phyloP scores from a whole-genome alignment of 2,113 vertebrate species.

The Callionymus lyra region DNA sequence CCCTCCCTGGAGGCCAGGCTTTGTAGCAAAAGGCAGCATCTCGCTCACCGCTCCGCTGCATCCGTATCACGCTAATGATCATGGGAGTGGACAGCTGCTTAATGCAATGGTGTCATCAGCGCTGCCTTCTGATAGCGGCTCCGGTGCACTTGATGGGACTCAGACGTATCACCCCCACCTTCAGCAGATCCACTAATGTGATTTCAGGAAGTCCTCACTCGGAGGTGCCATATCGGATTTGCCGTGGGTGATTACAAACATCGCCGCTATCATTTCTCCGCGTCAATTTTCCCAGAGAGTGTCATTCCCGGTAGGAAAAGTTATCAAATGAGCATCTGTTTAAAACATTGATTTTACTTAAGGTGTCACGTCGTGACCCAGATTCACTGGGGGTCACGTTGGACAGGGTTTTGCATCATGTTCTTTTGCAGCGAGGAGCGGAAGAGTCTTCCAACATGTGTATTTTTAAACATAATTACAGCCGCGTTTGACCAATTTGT shows the following conservation, averaged over 20 bases:
- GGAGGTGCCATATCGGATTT: constrained; percentile 38
- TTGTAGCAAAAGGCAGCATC: constrained; percentile 50
- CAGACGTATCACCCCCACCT: constrained; percentile 38
- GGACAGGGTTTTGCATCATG: too few species aligned
- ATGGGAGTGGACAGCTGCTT: constrained; percentile 61
- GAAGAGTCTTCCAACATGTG: too few species aligned
- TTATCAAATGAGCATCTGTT: too few species aligned
- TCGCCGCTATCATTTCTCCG: constrained; percentile 22
- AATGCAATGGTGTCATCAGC: constrained; percentile 59
- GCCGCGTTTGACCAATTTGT: too few species aligned
- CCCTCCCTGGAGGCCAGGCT: constrained; percentile 45
- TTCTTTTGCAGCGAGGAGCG: too few species aligned
- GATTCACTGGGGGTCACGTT: too few species aligned
- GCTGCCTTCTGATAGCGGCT: constrained; percentile 51
- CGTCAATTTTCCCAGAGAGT: too few species aligned
- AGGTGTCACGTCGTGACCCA: too few species aligned
- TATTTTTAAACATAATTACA: too few species aligned
- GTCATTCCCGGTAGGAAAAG: too few species aligned
- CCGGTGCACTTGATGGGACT: constrained; percentile 50
- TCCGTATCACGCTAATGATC: constrained; percentile 62
- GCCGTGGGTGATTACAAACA: constrained; percentile 26
- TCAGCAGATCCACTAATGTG: constrained; percentile 35
- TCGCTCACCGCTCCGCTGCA: constrained; percentile 53
- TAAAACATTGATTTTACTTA: too few species aligned
- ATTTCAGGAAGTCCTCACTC: constrained; percentile 38